Base-by-base conservation (phyloP, 2,888 invertebrate species). In the Papilio demoleus region DNA sequence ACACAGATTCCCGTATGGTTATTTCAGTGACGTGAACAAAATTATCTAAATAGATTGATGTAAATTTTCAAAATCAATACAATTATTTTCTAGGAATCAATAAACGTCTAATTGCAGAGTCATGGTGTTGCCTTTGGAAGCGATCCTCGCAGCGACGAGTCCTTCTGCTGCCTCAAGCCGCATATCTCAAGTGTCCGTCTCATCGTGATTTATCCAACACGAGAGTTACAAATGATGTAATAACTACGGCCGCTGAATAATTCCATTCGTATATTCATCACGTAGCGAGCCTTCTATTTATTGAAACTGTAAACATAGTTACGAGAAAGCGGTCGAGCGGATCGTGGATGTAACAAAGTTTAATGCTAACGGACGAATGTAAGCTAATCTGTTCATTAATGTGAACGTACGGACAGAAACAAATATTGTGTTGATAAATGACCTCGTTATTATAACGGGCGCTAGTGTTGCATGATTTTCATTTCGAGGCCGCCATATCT, bases 381-480 rank as follows among this genome's bases (percentile, higher is more conserved):
- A 71, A 82, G 79, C 77, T 78, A 77, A 78, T 81, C 77, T 79
- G 75, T 79, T 81, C 82, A 80, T 84, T 83, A 82, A 84, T 85
- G 81, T 75, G 81, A 71, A 70, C 72, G 71, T 80, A 81, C 78
- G 77, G 78, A 85, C 82, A 87, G 85, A 91, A 89, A 90, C 88
- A 90, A 90, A 90, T 84, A 88, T 84, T 82, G 78, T 82, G 81
- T 85, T 89, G 87, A 90, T 92, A 88, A 89, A 90, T 89, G 89
- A 86, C 88, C 90, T 91, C 91, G 89, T 90, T 92, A 89, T 84
- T 87, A 81, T 90, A 91, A 91, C 91, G 90, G 92, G 89, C 78
- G 87, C 81, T 81, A 86, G 81, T 81, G 83, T 85, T 87, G 87
- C 89, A 88, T 90, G 89, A 88, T 88, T 88, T 88, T 88, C 85